Base-by-base conservation (phyloP, 2,113 vertebrate genomes). In the Cephalopterus ornatus region DNA sequence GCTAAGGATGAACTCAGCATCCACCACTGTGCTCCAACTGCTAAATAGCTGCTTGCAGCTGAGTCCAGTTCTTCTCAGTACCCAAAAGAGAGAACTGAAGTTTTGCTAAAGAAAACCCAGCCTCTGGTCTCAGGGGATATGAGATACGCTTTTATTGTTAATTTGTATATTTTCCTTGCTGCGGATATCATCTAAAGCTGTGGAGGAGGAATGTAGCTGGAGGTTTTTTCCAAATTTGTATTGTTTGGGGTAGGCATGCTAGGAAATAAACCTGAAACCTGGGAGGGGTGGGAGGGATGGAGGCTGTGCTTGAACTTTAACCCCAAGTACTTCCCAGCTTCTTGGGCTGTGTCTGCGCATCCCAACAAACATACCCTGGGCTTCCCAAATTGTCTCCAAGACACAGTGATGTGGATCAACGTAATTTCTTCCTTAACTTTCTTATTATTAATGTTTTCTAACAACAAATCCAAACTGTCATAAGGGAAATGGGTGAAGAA, bases 121-220 rank as follows among this genome's bases (percentile, higher is more conserved):
- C 56, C 30, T 77, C 22, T 46, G 18, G 28, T 89, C 68, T 75
- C 88, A 16, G 46, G 37, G 46, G 27, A 58, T 53, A 12, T 5
- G 58, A 88, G 44, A 77, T 28, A 59, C 0, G 0, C 11, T 71
- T 81, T 86, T 56, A 44, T 39, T 78, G 49, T 81, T 89, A 49
- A 82, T 93, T 83, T 91, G 63, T 95, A 3, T 82, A 63, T 96
- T 94, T 93, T 28, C 33, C 63, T 94, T 80, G 35, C 55, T 85
- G 76, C 0, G 1, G n/a, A 70, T 90, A 46, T 59, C 44, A 56
- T 88, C 70, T 80, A 49, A 92, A 91, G 35, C 42, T 83, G 56
- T 53, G 68, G 46, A 56, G 67, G 50, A 95, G 61, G 80, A 93
- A 88, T 1, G 5, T 46, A 92, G 68, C 27, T 61, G 47, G 41